A percentile compares a stretch with the other conserved stretches of the same genome.
phyloP scores from a whole-genome alignment of 1,140 invertebrate genomes.

The Physella acuta region DNA sequence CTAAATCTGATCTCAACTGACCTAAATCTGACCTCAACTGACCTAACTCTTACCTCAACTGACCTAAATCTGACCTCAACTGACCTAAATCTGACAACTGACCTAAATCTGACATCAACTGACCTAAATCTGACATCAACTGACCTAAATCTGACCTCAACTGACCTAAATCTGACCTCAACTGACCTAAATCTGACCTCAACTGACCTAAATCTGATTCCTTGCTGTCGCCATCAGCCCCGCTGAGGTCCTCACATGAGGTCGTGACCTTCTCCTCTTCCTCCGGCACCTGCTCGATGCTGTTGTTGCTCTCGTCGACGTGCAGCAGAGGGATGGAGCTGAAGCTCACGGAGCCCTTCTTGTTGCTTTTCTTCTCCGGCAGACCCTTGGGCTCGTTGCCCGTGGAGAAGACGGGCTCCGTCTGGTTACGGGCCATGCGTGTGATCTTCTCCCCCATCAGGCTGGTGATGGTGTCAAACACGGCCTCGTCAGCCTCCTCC shows the following conservation, averaged over 20 bases:
- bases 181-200: too few species aligned
- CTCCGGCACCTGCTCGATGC: conserved; percentile 1
- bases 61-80: too few species aligned
- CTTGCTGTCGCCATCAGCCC: neutral
- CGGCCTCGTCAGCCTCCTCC: conserved; percentile 38
- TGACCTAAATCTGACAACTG: too few species aligned
- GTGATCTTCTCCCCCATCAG: conserved; percentile 37
- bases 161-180: too few species aligned
- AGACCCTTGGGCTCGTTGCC: neutral
- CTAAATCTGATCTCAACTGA: too few species aligned
- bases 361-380: neutral
- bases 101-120: too few species aligned
- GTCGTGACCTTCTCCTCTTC: neutral
- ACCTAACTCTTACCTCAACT: too few species aligned
- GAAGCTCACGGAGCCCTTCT: neutral
- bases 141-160: too few species aligned
- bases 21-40: too few species aligned
- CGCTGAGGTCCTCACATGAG: neutral
- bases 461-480: conserved; percentile 48
- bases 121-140: too few species aligned
- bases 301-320: neutral
- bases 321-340: conserved; percentile 6
- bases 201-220: too few species aligned
- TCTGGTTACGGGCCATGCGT: conserved; percentile 30
- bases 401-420: neutral